Conservation (phyloP, 1,140 invertebrate genomes). For the Drosophila simulans region DNA sequence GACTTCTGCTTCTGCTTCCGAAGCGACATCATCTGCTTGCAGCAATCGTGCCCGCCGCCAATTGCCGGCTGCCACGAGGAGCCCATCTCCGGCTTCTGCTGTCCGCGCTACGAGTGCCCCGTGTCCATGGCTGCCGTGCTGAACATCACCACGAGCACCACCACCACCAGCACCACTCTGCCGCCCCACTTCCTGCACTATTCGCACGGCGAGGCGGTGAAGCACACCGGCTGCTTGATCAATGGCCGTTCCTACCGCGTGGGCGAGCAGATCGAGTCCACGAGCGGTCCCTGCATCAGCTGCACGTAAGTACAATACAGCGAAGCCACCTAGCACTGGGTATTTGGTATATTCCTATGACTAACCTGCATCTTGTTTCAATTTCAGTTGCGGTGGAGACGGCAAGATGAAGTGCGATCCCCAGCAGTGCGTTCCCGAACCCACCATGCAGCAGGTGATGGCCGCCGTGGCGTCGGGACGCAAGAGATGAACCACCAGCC, state of each 20-base stretch:
- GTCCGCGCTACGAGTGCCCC: slow-evolving; percentile 96
- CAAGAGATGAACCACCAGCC: slow-evolving; percentile 87
- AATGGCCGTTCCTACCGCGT: slow-evolving; percentile 92
- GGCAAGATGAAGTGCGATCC: slow-evolving; percentile 97
- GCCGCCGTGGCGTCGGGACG: slow-evolving; percentile 89
- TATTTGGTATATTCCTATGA: not conserved
- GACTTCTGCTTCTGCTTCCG: slow-evolving; percentile 99
- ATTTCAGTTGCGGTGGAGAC: slow-evolving; percentile 91
- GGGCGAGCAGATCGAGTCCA: slow-evolving; percentile 92
- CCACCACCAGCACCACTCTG: slow-evolving; percentile 93
- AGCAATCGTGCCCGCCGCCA: slow-evolving; percentile 97
- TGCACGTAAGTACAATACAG: slow-evolving; percentile 91
- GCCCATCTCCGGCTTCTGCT: slow-evolving; percentile 96
- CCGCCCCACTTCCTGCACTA: slow-evolving; percentile 92
- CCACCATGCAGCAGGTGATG: slow-evolving; percentile 95
- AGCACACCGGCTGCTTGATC: slow-evolving; percentile 92
- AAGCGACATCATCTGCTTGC: slow-evolving; percentile 97
- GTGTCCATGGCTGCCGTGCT: slow-evolving; percentile 92
- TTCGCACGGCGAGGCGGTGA: slow-evolving; percentile 90
- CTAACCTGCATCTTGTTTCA: not conserved
- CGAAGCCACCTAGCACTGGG: not conserved
- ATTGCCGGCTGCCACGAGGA: slow-evolving; percentile 95
- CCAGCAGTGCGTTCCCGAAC: slow-evolving; percentile 93
- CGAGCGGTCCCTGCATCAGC: slow-evolving; percentile 95
- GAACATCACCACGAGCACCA: slow-evolving; percentile 92